Conservation (phyloP, 2,888 invertebrate genomes). For the Agriopis marginaria region DNA sequence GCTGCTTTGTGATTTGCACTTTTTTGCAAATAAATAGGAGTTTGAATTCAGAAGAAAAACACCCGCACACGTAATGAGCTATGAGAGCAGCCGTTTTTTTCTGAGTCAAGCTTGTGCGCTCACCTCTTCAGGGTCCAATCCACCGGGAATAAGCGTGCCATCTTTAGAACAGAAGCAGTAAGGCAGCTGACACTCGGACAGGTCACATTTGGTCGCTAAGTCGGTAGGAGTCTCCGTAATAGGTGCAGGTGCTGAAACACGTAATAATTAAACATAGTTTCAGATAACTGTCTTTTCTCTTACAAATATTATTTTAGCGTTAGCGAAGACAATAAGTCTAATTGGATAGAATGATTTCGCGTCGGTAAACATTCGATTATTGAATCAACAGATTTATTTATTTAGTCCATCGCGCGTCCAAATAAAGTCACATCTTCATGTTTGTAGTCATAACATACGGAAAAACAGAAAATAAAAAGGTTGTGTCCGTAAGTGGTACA, state of each 20-base stretch:
- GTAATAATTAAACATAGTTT: conserved; percentile 4
- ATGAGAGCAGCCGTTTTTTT: background rate
- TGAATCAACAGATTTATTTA: conserved; percentile 42
- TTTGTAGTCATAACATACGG: conserved; percentile 38
- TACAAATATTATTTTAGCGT: conserved; percentile 19
- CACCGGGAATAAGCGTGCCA: conserved; percentile 95
- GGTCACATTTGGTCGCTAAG: conserved; percentile 92
- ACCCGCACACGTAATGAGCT: background rate
- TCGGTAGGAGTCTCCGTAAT: conserved; percentile 93
- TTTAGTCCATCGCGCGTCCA: conserved; percentile 32
- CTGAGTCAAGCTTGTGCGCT: conserved; percentile 6
- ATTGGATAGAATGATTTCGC: conserved; percentile 24
- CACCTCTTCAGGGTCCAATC: conserved; percentile 93
- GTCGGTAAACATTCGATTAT: conserved; percentile 34
- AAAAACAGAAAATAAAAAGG: conserved; percentile 35
- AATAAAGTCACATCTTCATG: conserved; percentile 37
- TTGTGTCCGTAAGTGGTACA: conserved; percentile 12
- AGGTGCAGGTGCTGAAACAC: conserved; percentile 90
- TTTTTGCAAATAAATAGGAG: conserved; percentile 1
- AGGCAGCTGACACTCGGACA: conserved; percentile 91
- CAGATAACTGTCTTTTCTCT: conserved; percentile 1
- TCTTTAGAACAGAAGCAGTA: conserved; percentile 97
- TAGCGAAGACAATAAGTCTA: conserved; percentile 38
- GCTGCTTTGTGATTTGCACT: conserved; percentile 9
- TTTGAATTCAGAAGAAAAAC: conserved; percentile 2